These are phyloP conservation scores for Drosophila rubida DNA, from an alignment of 2,888 invertebrate genomes.

Conservation along the genomic window DNA sequence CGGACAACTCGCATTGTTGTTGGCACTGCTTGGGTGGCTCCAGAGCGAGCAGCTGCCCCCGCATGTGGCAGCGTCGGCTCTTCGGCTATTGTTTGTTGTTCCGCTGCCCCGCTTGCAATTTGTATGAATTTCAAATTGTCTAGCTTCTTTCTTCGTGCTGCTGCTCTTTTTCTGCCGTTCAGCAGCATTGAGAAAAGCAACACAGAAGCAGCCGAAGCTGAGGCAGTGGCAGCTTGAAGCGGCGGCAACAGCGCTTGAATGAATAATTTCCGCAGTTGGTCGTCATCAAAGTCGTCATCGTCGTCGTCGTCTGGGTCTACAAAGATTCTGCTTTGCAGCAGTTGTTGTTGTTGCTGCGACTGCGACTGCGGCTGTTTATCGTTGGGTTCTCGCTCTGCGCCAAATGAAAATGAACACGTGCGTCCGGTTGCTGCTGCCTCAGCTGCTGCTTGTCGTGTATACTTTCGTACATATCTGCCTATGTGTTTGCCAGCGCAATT, in stretches of 20 bases:
- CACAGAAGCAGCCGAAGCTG: not conserved
- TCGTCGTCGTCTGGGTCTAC: conserved; percentile 49
- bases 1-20: conserved; percentile 58
- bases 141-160: conserved; percentile 32
- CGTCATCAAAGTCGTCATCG: conserved; percentile 41
- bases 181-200: conserved; percentile 45
- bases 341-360: conserved; percentile 29
- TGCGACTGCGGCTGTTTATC: conserved; percentile 67
- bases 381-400: conserved; percentile 73
- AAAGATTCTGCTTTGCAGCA: conserved; percentile 63
- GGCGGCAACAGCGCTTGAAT: conserved; percentile 55
- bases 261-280: conserved; percentile 76
- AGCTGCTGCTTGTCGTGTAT: conserved; percentile 31
- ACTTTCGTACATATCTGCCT: conserved; percentile 10
- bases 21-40: conserved; percentile 69
- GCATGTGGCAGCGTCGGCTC: conserved; percentile 37
- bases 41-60: conserved; percentile 48
- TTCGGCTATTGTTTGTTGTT: conserved; percentile 45
- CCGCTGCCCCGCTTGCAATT: conserved; percentile 70
- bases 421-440: conserved; percentile 77
- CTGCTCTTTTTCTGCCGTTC: conserved; percentile 11
- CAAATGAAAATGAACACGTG: conserved; percentile 83
- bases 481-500: not conserved
- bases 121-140: conserved; percentile 76
- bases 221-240: conserved; percentile 33